Evolutionary conservation across 2,113 vertebrate species (phyloP).

Genomic region (Vidua chalybeata): DNA sequence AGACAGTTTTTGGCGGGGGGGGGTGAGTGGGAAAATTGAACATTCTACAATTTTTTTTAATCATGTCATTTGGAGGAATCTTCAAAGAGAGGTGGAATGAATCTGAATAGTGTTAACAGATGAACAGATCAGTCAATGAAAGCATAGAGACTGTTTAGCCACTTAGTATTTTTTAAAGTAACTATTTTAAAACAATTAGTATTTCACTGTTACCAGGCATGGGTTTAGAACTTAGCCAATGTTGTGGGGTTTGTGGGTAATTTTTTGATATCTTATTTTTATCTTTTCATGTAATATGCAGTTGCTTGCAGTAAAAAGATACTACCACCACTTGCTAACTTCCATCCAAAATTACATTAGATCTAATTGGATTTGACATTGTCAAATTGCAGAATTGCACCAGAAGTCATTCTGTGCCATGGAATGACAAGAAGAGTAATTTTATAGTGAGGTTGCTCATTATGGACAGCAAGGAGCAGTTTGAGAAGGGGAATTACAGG

Average conservation of each 20-base stretch:
- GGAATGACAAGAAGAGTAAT: background rate
- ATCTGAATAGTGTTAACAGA: background rate
- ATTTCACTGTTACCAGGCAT: background rate
- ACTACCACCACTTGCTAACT: background rate
- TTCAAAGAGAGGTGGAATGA: background rate
- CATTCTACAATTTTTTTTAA: background rate
- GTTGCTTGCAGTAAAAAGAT: background rate
- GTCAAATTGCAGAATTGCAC: background rate
- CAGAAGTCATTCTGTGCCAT: background rate
- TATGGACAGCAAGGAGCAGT: background rate
- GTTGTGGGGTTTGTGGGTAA: background rate
- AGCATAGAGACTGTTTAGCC: background rate
- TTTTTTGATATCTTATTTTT: background rate
- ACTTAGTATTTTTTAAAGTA: background rate
- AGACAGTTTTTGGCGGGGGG: background rate
- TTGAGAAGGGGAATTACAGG: background rate
- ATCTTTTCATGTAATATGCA: background rate
- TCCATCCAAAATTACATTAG: background rate
- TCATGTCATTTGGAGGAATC: background rate
- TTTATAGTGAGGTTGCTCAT: background rate
- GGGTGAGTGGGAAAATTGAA: background rate
- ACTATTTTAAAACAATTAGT: slow-evolving; percentile 37
- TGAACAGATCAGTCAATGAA: slow-evolving; percentile 16
- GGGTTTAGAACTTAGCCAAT: background rate
- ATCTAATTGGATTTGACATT: background rate